Conservation (phyloP, 1,140 invertebrate species). For the Pseudomyrmex sp. region DNA sequence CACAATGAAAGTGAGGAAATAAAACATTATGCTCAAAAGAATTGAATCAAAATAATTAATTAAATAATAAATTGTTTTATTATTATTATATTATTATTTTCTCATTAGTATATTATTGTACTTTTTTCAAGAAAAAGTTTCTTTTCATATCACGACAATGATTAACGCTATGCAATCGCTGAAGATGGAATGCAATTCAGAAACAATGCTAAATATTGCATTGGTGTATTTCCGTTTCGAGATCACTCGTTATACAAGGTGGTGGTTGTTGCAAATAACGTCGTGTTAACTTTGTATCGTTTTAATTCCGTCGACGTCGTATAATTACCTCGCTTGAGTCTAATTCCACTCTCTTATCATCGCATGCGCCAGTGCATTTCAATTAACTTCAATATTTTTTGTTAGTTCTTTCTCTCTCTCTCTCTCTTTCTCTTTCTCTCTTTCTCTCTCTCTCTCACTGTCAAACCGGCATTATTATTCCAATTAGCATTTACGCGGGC, state of each 20-base stretch:
- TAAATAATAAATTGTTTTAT: too few species aligned
- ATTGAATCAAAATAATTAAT: too few species aligned
- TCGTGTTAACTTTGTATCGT: background rate
- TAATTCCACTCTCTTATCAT: constrained; percentile 24
- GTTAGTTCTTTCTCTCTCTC: constrained; percentile 16
- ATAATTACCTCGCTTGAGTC: constrained; percentile 12
- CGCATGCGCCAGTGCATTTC: constrained; percentile 15
- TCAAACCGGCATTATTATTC: constrained; percentile 50
- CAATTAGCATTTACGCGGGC: constrained; percentile 49
- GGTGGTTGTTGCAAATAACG: background rate
- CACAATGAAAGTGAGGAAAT: too few species aligned
- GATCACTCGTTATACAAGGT: background rate
- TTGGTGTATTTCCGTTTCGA: too few species aligned
- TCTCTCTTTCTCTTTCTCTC: background rate
- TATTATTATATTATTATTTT: too few species aligned
- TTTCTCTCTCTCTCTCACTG: background rate
- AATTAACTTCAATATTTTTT: constrained; percentile 51
- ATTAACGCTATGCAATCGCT: too few species aligned
- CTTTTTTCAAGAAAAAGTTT: too few species aligned
- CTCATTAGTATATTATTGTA: too few species aligned
- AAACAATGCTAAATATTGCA: too few species aligned
- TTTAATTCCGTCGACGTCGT: constrained; percentile 2
- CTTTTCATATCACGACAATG: too few species aligned
- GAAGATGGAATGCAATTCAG: background rate
- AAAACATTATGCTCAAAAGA: too few species aligned